phyloP scores from a whole-genome alignment of 2,113 vertebrate genomes.

The Barbus barbus region DNA sequence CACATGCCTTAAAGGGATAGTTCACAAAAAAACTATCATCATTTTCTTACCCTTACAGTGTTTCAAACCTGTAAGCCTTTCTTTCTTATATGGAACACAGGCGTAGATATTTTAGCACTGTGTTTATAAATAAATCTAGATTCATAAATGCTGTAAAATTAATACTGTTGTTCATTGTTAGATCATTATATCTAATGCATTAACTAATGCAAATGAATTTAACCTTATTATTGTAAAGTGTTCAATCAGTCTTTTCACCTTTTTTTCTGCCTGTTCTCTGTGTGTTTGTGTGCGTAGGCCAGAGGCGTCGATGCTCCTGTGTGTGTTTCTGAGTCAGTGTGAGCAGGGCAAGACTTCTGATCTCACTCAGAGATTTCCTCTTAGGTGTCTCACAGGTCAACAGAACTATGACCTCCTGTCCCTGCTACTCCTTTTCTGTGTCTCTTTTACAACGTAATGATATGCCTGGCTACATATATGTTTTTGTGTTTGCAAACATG shows the following conservation, averaged over 20 bases:
- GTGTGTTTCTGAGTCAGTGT: slow-evolving; percentile 51
- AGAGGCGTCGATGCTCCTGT: slow-evolving; percentile 42
- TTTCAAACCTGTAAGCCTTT: neutral
- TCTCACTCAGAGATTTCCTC: slow-evolving; percentile 45
- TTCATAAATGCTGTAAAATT: too few species aligned
- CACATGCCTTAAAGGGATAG: neutral
- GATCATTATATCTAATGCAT: too few species aligned
- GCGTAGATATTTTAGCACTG: neutral
- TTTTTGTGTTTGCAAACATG: neutral
- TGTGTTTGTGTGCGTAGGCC: neutral
- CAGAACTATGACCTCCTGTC: slow-evolving; percentile 5
- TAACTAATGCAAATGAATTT: neutral
- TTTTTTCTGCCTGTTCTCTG: neutral
- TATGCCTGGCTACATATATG: neutral
- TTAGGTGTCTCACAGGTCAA: slow-evolving; percentile 38
- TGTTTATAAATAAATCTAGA: neutral
- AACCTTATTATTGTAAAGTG: neutral
- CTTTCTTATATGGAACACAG: neutral
- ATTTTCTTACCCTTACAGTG: too few species aligned
- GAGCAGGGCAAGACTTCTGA: slow-evolving; percentile 44
- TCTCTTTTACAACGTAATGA: too few species aligned
- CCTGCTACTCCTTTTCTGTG: too few species aligned
- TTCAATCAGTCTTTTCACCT: too few species aligned
- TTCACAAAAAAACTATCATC: too few species aligned
- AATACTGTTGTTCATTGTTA: too few species aligned